Evolutionary conservation across 2,888 invertebrate species (phyloP).

Genomic region (Agrilus mali): DNA sequence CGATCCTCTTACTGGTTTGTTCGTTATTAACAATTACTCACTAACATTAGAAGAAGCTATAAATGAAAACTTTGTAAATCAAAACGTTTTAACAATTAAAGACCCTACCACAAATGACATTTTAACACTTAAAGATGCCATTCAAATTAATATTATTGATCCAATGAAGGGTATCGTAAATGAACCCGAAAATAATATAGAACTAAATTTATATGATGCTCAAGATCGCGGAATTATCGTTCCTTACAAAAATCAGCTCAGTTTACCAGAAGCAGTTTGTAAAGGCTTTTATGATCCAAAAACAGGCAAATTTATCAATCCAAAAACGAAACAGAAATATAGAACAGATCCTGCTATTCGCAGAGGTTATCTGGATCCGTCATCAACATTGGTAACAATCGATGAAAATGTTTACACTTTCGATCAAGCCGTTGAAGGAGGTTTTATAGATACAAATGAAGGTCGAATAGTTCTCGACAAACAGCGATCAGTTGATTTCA

Average conservation of each 20-base stretch:
- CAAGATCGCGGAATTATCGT: slow-evolving; percentile 70
- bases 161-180: slow-evolving; percentile 65
- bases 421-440: slow-evolving; percentile 65
- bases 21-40: slow-evolving; percentile 53
- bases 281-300: slow-evolving; percentile 81
- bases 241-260: slow-evolving; percentile 70
- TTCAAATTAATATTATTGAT: slow-evolving; percentile 62
- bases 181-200: slow-evolving; percentile 61
- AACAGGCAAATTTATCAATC: slow-evolving; percentile 70
- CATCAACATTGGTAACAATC: slow-evolving; percentile 74
- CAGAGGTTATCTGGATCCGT: slow-evolving; percentile 71
- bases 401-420: slow-evolving; percentile 73
- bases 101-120: slow-evolving; percentile 72
- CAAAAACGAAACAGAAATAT: slow-evolving; percentile 65
- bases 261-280: slow-evolving; percentile 79
- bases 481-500: slow-evolving; percentile 55
- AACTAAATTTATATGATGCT: slow-evolving; percentile 71
- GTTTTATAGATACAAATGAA: slow-evolving; percentile 61
- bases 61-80: slow-evolving; percentile 59
- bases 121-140: slow-evolving; percentile 68
- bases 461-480: slow-evolving; percentile 54
- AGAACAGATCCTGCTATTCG: slow-evolving; percentile 74
- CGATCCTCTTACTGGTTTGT: slow-evolving; percentile 58
- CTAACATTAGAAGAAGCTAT: slow-evolving; percentile 66
- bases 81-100: slow-evolving; percentile 62